phyloP scores from a whole-genome alignment of 64 coral and sea anemone genomes.

The Actinia equina region DNA sequence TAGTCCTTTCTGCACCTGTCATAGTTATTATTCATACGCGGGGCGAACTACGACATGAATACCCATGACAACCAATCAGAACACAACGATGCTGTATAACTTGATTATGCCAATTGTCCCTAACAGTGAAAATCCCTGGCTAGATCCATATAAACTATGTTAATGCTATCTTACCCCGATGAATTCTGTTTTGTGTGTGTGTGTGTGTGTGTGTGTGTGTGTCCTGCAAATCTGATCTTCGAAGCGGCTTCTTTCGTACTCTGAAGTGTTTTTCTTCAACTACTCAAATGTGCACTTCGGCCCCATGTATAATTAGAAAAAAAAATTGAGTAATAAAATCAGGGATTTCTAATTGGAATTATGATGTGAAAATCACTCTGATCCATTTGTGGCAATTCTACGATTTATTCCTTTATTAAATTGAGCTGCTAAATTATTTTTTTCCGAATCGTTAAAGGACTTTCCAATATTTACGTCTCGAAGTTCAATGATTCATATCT shows the following conservation, averaged over 20 bases:
- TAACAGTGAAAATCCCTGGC: not conserved
- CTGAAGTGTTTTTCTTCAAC: not conserved
- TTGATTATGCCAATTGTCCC: conserved; percentile 3
- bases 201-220: not conserved
- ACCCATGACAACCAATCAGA: not conserved
- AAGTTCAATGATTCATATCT: not conserved
- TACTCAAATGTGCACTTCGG: not conserved
- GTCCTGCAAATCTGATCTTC: not conserved
- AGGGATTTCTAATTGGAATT: not conserved
- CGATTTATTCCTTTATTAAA: not conserved
- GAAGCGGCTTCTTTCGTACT: not conserved
- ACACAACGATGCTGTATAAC: not conserved
- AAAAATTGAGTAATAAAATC: not conserved
- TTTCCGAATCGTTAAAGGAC: no score
- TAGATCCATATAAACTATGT: not conserved
- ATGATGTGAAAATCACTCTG: not conserved
- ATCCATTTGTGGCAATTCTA: not conserved
- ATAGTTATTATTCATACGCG: conserved; percentile 9
- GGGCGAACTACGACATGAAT: not conserved
- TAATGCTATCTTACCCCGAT: not conserved
- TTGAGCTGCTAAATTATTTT: not conserved
- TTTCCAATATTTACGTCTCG: not conserved
- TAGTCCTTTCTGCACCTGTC: not conserved
- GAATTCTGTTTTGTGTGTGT: not conserved
- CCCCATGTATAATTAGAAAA: not conserved